These are phyloP conservation scores for Drosophila mayri DNA, from an alignment of 1,140 invertebrate genomes.

Conservation along the genomic window DNA sequence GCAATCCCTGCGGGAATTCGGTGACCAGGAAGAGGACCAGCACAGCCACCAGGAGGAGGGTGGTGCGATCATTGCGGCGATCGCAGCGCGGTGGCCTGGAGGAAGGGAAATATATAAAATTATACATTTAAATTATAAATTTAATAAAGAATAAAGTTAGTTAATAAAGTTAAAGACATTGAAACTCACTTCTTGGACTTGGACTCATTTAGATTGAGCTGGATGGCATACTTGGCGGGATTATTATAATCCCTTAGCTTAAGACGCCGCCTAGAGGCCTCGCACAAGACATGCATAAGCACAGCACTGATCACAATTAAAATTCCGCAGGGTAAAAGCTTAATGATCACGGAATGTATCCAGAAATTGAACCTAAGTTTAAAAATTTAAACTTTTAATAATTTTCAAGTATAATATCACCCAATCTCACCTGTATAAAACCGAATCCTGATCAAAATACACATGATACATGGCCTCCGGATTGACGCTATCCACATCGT, in stretches of 20 bases:
- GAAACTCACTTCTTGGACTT: slow-evolving; percentile 54
- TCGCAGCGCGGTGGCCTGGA: slow-evolving; percentile 87
- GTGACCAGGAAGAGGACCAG: slow-evolving; percentile 94
- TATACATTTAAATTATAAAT: neutral
- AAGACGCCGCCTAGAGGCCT: slow-evolving; percentile 89
- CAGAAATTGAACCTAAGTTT: slow-evolving; percentile 91
- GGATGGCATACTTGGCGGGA: slow-evolving; percentile 65
- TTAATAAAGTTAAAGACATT: no score
- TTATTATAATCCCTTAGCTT: slow-evolving; percentile 88
- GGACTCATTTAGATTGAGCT: slow-evolving; percentile 54
- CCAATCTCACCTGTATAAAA: slow-evolving; percentile 56
- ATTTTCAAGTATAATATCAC: neutral
- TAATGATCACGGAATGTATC: slow-evolving; percentile 94
- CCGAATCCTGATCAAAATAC: slow-evolving; percentile 86
- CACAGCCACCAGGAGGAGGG: slow-evolving; percentile 95
- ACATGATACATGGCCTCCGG: slow-evolving; percentile 88
- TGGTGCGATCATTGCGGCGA: slow-evolving; percentile 92
- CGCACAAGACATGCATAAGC: slow-evolving; percentile 91
- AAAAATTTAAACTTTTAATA: no score
- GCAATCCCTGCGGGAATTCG: slow-evolving; percentile 93
- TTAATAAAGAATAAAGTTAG: neutral
- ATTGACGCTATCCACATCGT: slow-evolving; percentile 81
- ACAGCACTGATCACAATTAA: slow-evolving; percentile 93
- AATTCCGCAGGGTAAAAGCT: slow-evolving; percentile 93
- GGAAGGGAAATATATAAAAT: neutral